Evolutionary conservation across 1,140 invertebrate species (phyloP), one percentile per base, ranked within the genome.

Genomic region (Camponotus floridanus): DNA sequence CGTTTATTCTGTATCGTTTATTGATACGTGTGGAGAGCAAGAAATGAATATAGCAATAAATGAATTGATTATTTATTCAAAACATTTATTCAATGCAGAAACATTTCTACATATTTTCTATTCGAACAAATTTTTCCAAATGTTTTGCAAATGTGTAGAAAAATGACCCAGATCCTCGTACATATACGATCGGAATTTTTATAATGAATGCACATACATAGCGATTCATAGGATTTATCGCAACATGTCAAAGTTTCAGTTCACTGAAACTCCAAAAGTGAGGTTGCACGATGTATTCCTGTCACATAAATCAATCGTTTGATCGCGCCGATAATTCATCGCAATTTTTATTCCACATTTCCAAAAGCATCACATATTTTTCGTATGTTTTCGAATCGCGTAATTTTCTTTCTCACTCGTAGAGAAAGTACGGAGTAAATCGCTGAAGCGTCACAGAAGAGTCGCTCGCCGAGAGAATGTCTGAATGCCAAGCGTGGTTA

Each of bases 171-270:
- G 39, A 45, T 81, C 73, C 33, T 81, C 48, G 48, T 18, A 51
- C 39, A 42, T 61, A 8, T 51, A 7, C 36, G 55, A 31, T 31
- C 21, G 61, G 67, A 81, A 7, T 45, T 81, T 81, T 61, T 61
- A 81, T 81, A 81, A 81, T 81, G 31, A 81, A 73, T 26, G 26
- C 26, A 70, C 36, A 39, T 70, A 70, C 55, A 80, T 80, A 33
- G 64, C 51, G 67, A 71, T 81, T 73, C 36, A 21, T 81, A 15
- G 15, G 51, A 73, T 81, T 81, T 81, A 81, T 81, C 79, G 67
- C 8, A 33, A 42, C 26, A 67, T 59, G 45, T 73, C 67, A 39
- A 26, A 26, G 67, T 18, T 51, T 51, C 48, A 51, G 48, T 73
- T 71, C 51, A 71, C 68, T 83, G 57, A 74, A 83, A 61, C 68